Conservation (phyloP, 2,888 invertebrate genomes). For the Graphium colonna region DNA sequence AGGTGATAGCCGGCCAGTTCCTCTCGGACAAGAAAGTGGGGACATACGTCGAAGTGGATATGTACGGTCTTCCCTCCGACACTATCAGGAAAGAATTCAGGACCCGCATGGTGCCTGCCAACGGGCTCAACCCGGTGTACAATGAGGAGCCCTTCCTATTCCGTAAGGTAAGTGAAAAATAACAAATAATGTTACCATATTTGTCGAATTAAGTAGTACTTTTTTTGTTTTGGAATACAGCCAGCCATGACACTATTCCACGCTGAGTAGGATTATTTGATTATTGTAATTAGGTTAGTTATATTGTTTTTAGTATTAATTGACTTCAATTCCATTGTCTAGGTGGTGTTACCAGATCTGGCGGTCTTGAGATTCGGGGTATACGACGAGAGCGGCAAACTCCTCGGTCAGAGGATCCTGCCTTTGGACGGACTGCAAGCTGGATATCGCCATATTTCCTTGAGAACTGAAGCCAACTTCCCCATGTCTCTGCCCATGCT, state of each 20-base stretch:
- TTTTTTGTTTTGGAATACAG: too few relatives aligned
- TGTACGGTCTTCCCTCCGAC: conserved; percentile 97
- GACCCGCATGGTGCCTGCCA: conserved; percentile 96
- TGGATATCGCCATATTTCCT: conserved; percentile 97
- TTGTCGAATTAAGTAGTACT: too few relatives aligned
- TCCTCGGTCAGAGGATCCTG: conserved; percentile 97
- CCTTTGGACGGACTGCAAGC: conserved; percentile 98
- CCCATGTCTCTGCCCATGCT: conserved; percentile 99
- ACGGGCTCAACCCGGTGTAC: conserved; percentile 99
- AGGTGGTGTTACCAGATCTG: conserved; percentile 98
- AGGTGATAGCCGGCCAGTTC: conserved; percentile 99
- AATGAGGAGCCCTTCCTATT: conserved; percentile 99
- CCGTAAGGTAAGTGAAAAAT: conserved; percentile 89
- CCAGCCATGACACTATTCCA: too few relatives aligned
- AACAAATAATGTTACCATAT: too few relatives aligned
- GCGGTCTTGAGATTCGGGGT: conserved; percentile 98
- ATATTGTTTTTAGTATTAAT: too few relatives aligned
- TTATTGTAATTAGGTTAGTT: too few relatives aligned
- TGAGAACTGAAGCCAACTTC: conserved; percentile 99
- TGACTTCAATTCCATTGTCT: too few relatives aligned
- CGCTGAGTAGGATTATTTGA: too few relatives aligned
- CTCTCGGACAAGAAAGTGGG: conserved; percentile 99
- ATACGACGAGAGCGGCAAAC: conserved; percentile 97
- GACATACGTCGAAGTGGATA: conserved; percentile 99
- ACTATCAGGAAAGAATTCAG: conserved; percentile 99